Conservation (phyloP, 2,113 vertebrate genomes). For the Leucopternis melanops region DNA sequence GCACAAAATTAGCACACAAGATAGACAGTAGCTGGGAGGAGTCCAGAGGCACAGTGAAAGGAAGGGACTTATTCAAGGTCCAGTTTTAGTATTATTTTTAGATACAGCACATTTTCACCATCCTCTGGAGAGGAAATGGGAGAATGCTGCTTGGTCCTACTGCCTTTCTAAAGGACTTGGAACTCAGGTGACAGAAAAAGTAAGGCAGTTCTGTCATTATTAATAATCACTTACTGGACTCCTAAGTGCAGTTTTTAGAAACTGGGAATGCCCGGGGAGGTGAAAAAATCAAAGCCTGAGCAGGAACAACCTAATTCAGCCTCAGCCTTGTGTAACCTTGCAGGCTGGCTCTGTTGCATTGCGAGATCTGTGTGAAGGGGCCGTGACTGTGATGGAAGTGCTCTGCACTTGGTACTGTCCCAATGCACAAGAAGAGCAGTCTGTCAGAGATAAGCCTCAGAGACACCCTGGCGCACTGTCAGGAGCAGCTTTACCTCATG, state of each 20-base stretch:
- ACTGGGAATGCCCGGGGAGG: neutral
- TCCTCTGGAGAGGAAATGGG: neutral
- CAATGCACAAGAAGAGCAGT: neutral
- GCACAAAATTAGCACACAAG: neutral
- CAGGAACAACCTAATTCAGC: neutral
- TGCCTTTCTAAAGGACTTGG: neutral
- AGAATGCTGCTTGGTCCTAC: neutral
- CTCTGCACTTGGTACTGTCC: neutral
- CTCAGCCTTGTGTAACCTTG: neutral
- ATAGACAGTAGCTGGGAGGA: neutral
- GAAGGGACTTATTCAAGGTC: neutral
- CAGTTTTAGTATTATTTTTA: neutral
- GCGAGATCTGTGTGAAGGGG: neutral
- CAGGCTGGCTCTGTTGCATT: neutral
- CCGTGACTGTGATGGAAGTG: neutral
- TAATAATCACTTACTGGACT: neutral
- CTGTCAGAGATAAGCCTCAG: neutral
- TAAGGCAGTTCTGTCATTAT: neutral
- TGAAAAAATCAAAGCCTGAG: neutral
- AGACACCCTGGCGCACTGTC: neutral
- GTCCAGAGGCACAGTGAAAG: neutral
- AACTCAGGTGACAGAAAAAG: neutral
- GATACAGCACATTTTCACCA: neutral
- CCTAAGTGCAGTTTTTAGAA: neutral
- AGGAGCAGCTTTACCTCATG: neutral